These are phyloP conservation scores for Pachyuromys duprasi DNA, from an alignment of 2,797 vertebrate genomes.

Conservation along the genomic window DNA sequence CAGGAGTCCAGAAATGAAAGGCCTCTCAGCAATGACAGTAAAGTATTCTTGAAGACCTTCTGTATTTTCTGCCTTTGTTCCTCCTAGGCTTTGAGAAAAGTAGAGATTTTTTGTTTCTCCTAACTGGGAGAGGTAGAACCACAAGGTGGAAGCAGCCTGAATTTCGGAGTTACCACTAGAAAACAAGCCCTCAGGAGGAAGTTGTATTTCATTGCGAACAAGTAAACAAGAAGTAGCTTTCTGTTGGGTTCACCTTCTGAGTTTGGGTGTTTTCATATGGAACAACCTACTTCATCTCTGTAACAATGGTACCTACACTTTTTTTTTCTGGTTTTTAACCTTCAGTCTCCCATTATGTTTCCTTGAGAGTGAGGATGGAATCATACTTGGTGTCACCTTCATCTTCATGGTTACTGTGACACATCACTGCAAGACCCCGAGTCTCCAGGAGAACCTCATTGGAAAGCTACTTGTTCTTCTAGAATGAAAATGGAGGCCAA, in stretches of 20 bases:
- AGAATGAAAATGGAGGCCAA: background rate
- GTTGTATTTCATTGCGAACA: background rate
- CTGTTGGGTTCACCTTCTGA: background rate
- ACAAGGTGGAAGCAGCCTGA: background rate
- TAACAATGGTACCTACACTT: background rate
- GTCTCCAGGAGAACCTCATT: background rate
- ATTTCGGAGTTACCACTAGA: conserved; percentile 6
- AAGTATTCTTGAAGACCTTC: background rate
- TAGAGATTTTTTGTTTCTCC: background rate
- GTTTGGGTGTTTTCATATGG: background rate
- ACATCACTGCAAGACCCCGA: background rate
- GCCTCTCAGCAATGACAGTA: background rate
- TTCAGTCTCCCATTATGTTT: background rate
- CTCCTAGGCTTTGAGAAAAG: background rate
- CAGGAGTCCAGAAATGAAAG: background rate
- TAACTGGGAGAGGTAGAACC: background rate
- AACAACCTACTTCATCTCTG: background rate
- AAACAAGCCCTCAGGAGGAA: background rate
- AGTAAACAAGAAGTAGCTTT: background rate
- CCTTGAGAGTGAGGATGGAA: background rate
- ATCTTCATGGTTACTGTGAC: background rate
- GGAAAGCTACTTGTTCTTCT: background rate
- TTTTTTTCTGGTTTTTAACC: background rate
- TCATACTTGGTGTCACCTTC: background rate
- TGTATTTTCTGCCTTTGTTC: background rate